Evolutionary conservation across 2,113 vertebrate genomes (phyloP), one percentile per base, ranked within the genome.

Genomic region (Xiphophorus couchianus): DNA sequence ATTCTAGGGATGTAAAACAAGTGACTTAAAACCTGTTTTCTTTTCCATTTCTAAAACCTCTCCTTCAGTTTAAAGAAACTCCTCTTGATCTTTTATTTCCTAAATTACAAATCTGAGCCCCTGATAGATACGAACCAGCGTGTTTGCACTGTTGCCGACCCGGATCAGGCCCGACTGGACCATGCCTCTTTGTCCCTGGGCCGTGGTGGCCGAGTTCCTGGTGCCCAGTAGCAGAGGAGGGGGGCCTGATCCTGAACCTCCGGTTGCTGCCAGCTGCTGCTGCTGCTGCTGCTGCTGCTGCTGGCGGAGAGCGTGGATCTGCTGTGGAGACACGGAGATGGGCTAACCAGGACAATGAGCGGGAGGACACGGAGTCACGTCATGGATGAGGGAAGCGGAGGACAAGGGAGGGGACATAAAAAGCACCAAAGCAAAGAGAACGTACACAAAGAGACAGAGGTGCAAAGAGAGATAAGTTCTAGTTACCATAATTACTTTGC

Each of bases 211-310:
- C 0, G 94, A 95, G 85, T 95, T 95, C n/a, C 97, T 95, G 0
- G 96, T 94, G 76, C 97, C 97, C 80, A 99, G 81, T 5, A 98
- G 94, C 87, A 98, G 95, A 69, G 97, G 96, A 69, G 98, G 94
- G 88, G 97, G 90, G 88, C 96, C 2, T 80, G 97, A 0, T 90
- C 96, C 62, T 83, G 93, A 25, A 93, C 96, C 0, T 91, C 97
- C 93, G 89, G 94, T 67, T 92, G 95, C 86, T 92, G 94, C 94
- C 86, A 96, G 92, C 93, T 97, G 96, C 88, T 97, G 96, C 89
- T 98, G 97, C 93, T 97, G 96, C 88, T 97, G 96, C 89, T 98
- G 97, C 88, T 97, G 96, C 76, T 97, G 96, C 88, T 97, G 97
- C 91, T 97, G 97, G 75, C 96, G 94, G 81, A 97, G 95, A 78